These are phyloP conservation scores for Microctenopoma steveboyesi DNA, from an alignment of 2,797 vertebrate genomes.

Conservation along the genomic window DNA sequence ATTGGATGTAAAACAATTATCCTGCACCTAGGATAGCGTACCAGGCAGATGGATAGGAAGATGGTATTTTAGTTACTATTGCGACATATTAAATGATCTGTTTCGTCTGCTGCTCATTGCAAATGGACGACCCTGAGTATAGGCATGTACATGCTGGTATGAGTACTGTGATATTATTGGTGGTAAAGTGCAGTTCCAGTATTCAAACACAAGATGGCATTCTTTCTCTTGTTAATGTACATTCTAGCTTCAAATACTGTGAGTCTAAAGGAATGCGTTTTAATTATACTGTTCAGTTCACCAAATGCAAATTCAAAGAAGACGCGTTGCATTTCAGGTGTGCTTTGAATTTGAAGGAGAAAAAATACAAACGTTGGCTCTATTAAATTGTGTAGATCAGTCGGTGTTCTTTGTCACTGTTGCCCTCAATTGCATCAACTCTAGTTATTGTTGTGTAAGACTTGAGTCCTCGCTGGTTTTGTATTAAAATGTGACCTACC, in stretches of 20 bases:
- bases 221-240: slow-evolving; percentile 19
- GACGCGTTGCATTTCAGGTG: neutral
- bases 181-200: slow-evolving; percentile 24
- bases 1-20: slow-evolving; percentile 28
- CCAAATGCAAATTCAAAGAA: neutral
- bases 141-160: neutral
- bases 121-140: neutral
- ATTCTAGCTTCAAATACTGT: neutral
- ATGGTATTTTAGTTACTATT: neutral
- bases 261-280: neutral
- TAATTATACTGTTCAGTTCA: neutral
- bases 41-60: slow-evolving; percentile 1
- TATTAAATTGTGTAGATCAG: neutral
- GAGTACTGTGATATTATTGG: too few relatives aligned
- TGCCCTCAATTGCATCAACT: slow-evolving; percentile 63
- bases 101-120: neutral
- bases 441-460: slow-evolving; percentile 25
- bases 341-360: slow-evolving; percentile 15
- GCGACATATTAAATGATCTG: neutral
- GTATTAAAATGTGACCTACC: slow-evolving; percentile 23
- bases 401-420: slow-evolving; percentile 29
- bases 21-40: slow-evolving; percentile 15
- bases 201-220: slow-evolving; percentile 72
- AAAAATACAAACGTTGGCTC: neutral
- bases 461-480: slow-evolving; percentile 28